Base-by-base conservation (phyloP, 2,113 vertebrate genomes). In the Lepisosteus oculatus region DNA sequence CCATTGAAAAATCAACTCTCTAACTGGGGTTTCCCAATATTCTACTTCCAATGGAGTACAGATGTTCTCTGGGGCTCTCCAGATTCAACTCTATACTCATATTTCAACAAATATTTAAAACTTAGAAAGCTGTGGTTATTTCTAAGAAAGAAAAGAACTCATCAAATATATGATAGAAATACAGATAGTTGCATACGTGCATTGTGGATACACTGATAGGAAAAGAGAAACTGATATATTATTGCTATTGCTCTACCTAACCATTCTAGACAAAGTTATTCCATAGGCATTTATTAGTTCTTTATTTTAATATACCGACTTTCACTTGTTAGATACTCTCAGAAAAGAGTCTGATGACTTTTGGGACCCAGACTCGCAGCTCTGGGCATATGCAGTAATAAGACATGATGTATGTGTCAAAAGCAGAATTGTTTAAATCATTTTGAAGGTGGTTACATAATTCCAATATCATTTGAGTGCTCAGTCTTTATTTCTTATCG, bases 391-490 rank as follows among this genome's bases (percentile, higher is more conserved):
- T 87, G 76, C 86, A 84, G 85, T 89, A 88, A 89, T 90, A 86
- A 88, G 86, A 90, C 89, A 90, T 89, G 83, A 90, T 90, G 85
- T 86, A 78, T 78, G 83, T 87, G 88, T 90, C 88, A 86, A 80
- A 79, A 80, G 74, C 83, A 78, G 82, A 87, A 83, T 86, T 76
- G 77, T 86, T 85, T 83, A 86, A 88, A 90, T 89, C 85, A 86
- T 84, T 86, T 79, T 80, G 81, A 86, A 87, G 85, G 82, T 81
- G 80, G 83, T 90, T 89, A 86, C 87, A 89, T 88, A 83, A 88
- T 89, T 89, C 82, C 81, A 85, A 84, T 88, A 89, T 87, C 81
- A 84, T 88, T 85, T 83, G 85, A 79, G 83, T 77, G 68, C 85
- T 82, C 80, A 78, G 77, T 78, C 84, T 82, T 87, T 81, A 85